Conservation (phyloP, 2,113 vertebrate species). For the Bujurquina vittata region DNA sequence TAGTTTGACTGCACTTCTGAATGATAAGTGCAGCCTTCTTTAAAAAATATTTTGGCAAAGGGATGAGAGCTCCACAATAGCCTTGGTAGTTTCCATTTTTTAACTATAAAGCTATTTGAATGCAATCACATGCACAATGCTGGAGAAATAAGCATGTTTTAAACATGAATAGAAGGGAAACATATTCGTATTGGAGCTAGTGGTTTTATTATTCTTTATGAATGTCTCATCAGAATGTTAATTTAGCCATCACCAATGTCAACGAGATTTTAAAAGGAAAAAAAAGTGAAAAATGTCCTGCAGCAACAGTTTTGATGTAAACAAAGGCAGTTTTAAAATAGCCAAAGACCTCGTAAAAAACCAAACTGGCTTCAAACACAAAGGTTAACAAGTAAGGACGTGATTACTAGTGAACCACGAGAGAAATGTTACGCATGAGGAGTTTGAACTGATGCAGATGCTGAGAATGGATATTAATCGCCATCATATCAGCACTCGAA, state of each 20-base stretch:
- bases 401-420: slow-evolving; percentile 14
- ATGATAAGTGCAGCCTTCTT: not conserved
- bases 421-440: slow-evolving; percentile 11
- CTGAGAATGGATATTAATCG: slow-evolving; percentile 4
- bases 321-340: not conserved
- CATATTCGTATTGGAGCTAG: not conserved
- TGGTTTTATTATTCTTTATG: not conserved
- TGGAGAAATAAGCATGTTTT: not conserved
- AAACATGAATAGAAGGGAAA: not conserved
- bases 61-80: not conserved
- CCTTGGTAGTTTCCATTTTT: not conserved
- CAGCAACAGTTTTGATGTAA: slow-evolving; percentile 15
- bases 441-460: not conserved
- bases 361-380: not conserved
- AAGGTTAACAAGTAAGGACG: slow-evolving; percentile 13
- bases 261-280: not conserved
- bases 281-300: not conserved
- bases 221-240: not conserved
- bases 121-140: not conserved
- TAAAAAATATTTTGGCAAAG: not conserved
- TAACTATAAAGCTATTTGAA: not conserved
- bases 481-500: not conserved
- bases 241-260: not conserved
- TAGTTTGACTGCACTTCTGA: not conserved
- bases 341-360: not conserved